A percentile compares a stretch with the other conserved stretches of the same genome.
These are phyloP conservation scores for Odontesthes bonariensis DNA, from an alignment of 2,113 vertebrate species.

Conservation along the genomic window DNA sequence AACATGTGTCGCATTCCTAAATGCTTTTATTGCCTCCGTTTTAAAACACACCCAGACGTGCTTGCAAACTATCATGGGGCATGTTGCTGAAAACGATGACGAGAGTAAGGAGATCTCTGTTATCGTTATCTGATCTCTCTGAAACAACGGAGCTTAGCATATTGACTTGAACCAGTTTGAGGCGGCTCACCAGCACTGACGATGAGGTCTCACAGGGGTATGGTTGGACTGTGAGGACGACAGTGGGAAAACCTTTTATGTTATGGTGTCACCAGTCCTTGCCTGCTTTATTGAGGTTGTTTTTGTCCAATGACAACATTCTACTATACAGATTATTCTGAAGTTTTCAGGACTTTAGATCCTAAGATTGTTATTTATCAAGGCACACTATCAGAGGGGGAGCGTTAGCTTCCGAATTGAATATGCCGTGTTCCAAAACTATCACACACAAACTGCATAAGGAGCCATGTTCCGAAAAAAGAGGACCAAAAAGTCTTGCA, in stretches of 20 bases:
- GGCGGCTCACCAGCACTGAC: slow-evolving; percentile 23
- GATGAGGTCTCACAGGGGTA: slow-evolving; percentile 40
- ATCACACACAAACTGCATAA: too few relatives aligned
- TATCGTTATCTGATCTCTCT: slow-evolving; percentile 30
- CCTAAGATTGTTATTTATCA: too few relatives aligned
- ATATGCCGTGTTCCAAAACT: too few relatives aligned
- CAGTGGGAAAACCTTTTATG: slow-evolving; percentile 28
- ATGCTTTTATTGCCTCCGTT: slow-evolving; percentile 25
- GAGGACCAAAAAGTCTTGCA: too few relatives aligned
- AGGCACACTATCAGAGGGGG: too few relatives aligned
- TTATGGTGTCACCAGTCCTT: slow-evolving; percentile 42
- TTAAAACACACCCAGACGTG: slow-evolving; percentile 30
- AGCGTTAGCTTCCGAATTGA: too few relatives aligned
- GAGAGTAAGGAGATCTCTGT: slow-evolving; percentile 35
- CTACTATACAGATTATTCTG: not conserved
- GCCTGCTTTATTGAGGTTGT: not conserved
- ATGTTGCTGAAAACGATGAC: slow-evolving; percentile 15
- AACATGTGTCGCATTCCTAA: slow-evolving; percentile 43
- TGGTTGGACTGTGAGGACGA: slow-evolving; percentile 12
- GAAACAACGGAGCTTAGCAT: slow-evolving; percentile 9
- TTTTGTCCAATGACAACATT: too few relatives aligned
- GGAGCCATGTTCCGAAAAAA: too few relatives aligned
- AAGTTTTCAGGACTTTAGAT: too few relatives aligned
- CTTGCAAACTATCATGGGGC: slow-evolving; percentile 38
- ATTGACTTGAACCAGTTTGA: slow-evolving; percentile 46